Evolutionary conservation across 2,888 invertebrate species (phyloP).

Genomic region (Liopterus haemorrhoidalis): DNA sequence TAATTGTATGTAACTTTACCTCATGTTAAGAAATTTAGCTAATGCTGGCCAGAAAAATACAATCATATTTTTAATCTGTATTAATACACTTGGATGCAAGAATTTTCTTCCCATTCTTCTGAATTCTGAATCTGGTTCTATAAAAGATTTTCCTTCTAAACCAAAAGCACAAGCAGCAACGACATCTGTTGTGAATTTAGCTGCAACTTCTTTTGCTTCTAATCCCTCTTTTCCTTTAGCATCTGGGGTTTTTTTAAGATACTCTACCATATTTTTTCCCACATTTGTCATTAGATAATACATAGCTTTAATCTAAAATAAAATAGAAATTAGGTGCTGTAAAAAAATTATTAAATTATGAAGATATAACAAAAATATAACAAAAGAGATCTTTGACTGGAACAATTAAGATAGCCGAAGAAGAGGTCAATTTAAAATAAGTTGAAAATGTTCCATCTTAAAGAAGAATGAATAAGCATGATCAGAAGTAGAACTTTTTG

Average conservation of each 20-base stretch:
- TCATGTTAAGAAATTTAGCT: conserved; percentile 26
- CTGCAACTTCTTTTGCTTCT: conserved; percentile 44
- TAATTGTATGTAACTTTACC: conserved; percentile 22
- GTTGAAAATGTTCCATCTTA: too few relatives aligned
- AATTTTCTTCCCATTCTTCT: conserved; percentile 36
- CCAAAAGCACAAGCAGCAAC: conserved; percentile 46
- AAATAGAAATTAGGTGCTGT: too few relatives aligned
- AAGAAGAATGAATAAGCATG: too few relatives aligned
- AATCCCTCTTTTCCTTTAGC: conserved; percentile 39
- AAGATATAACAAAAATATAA: too few relatives aligned
- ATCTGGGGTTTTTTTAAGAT: conserved; percentile 40
- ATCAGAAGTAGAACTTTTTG: too few relatives aligned
- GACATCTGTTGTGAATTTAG: conserved; percentile 44
- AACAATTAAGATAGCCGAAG: too few relatives aligned
- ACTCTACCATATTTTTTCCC: conserved; percentile 42
- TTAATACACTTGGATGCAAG: conserved; percentile 34
- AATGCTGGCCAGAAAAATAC: conserved; percentile 36
- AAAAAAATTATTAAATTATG: too few relatives aligned
- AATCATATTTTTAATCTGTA: conserved; percentile 30
- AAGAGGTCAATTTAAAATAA: too few relatives aligned
- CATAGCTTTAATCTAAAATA: conserved; percentile 45
- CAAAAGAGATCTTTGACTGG: too few relatives aligned
- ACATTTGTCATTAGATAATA: conserved; percentile 47
- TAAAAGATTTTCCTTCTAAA: conserved; percentile 42
- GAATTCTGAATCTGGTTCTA: conserved; percentile 35